Evolutionary conservation across 2,888 invertebrate species (phyloP), one percentile per base, ranked within the genome.

Genomic region (Clepsis dumicolana): DNA sequence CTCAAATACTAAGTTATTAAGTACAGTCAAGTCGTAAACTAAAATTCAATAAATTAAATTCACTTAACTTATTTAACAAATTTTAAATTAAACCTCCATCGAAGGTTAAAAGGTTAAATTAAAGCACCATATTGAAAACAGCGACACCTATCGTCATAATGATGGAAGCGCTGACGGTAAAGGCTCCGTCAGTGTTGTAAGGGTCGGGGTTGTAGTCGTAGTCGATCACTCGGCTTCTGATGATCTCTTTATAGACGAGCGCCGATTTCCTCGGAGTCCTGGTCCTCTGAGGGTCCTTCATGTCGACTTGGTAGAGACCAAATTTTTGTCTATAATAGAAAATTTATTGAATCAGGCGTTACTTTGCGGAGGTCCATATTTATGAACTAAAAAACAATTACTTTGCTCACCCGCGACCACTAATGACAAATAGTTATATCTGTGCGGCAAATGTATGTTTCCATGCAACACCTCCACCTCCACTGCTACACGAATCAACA

Each of bases 281-380:
- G 1, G 91, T 89, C 53, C 94, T 87, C 10, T 91, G 79, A 0
- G 94, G 94, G 72, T 94, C 91, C 7, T 79, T 86, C 74, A 94
- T 95, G 81, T 96, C 94, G 3, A 95, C 94, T 68, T 93, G 89
- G 72, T 94, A 94, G 1, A 95, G 75, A 1, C 96, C 96, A 77
- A 95, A 95, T 75, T 88, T 90, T 74, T 87, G 86, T 8, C 91
- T 93, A 76, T 65, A 82, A 79, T 61, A 86, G 83, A 44, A 16
- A 10, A n/a, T n/a, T n/a, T n/a, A n/a, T n/a, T n/a, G n/a, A n/a
- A n/a, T n/a, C n/a, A n/a, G n/a, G n/a, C n/a, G n/a, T n/a, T n/a
- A n/a, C n/a, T n/a, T n/a, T n/a, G n/a, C n/a, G n/a, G n/a, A n/a
- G n/a, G n/a, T n/a, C n/a, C n/a, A n/a, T n/a, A n/a, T n/a, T n/a